Base-by-base conservation (phyloP, 2,113 vertebrate species). In the Clupea harengus region DNA sequence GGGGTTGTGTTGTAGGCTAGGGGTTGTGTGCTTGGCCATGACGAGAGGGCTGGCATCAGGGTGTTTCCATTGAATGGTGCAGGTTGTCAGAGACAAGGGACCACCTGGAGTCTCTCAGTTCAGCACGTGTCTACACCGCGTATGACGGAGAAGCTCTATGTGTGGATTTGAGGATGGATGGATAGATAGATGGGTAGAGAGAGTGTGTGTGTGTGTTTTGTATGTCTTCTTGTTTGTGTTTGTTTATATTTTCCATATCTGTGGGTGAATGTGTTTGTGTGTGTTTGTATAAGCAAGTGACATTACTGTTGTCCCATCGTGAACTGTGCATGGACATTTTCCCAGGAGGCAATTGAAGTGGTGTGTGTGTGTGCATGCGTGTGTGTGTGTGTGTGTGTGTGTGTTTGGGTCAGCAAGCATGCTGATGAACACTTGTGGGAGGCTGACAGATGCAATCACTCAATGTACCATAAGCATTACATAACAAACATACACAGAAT, bases 381-480 rank as follows among this genome's bases (percentile, higher is more conserved):
- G 64, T 67, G 64, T 39, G 39, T 39, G 39, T 39, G 39, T 39
- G 39, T 39, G 39, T 39, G 39, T 39, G 39, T 2, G 39, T 75
- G 28, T 78, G 72, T 10, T 39, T 39, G 72, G 25, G 25, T 6
- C 3, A 39, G 72, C 28, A 39, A 15, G 28, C 72, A 72, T 72
- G 64, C 25, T 72, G 60, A 32, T 78, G 72, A 78, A 78, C 32
- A 78, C 28, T 78, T 32, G 72, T 78, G 28, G 72, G 25, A 78
- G 72, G 72, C 25, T 78, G 72, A 78, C 72, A 39, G 28, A 78
- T 78, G 72, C 11, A 39, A 32, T 78, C 72, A 78, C 11, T 78
- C 72, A 78, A 15, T 39, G 72, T 78, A 78, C 64, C 32, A 44
- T 78, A 32, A 32, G 32, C 28, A 15, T 78, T 78, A 75, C 67